Conservation (phyloP, 2,888 invertebrate genomes). For the Operophtera brumata region DNA sequence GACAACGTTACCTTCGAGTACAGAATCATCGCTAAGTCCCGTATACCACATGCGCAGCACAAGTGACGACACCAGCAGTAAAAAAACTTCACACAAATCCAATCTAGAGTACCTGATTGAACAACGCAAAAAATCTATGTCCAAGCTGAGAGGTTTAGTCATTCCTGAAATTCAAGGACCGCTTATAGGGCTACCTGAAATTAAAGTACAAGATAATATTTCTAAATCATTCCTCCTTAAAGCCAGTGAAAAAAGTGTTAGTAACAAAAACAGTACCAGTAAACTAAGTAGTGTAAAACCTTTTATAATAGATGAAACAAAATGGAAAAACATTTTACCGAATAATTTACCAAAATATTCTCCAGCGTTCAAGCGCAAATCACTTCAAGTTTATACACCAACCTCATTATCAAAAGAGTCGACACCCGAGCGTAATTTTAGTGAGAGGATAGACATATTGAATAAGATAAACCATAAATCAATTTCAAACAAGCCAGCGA, state of each 20-base stretch:
- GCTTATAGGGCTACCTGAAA: slow-evolving; percentile 89
- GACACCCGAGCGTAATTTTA: slow-evolving; percentile 69
- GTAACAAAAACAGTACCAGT: slow-evolving; percentile 43
- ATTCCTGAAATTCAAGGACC: slow-evolving; percentile 88
- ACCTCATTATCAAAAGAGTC: slow-evolving; percentile 71
- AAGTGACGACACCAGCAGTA: slow-evolving; percentile 66
- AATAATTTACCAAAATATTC: slow-evolving; percentile 88
- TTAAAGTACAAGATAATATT: slow-evolving; percentile 85
- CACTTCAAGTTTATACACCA: slow-evolving; percentile 83
- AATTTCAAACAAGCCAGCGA: slow-evolving; percentile 47
- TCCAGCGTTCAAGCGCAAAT: slow-evolving; percentile 89
- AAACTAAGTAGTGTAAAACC: slow-evolving; percentile 56
- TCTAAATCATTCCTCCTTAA: slow-evolving; percentile 70
- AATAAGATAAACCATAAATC: slow-evolving; percentile 53
- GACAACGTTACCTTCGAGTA: slow-evolving; percentile 58
- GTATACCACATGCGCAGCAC: slow-evolving; percentile 68
- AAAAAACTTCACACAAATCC: slow-evolving; percentile 77
- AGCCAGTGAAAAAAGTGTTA: slow-evolving; percentile 52
- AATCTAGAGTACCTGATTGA: slow-evolving; percentile 89
- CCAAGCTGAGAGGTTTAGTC: slow-evolving; percentile 92
- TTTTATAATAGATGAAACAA: slow-evolving; percentile 58
- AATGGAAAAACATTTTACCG: slow-evolving; percentile 69
- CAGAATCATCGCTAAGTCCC: slow-evolving; percentile 55
- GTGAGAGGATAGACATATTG: slow-evolving; percentile 54
- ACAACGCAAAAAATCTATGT: slow-evolving; percentile 89